Evolutionary conservation across 2,113 vertebrate species (phyloP).

Genomic region (Zapus hudsonius): DNA sequence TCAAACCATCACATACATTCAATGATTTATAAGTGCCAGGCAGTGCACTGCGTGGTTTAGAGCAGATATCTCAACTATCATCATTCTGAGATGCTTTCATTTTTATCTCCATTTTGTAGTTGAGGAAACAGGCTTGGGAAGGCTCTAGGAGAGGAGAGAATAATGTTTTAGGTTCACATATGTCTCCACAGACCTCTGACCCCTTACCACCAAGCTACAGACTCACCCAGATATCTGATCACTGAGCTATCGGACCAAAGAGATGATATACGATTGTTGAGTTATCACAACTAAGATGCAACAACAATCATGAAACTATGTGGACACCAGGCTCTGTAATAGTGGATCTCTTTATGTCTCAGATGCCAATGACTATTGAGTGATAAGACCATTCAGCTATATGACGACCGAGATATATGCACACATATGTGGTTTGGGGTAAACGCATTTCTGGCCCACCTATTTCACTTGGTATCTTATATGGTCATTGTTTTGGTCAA

Average conservation of each 20-base stretch:
- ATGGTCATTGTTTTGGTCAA: neutral
- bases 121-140: slow-evolving; percentile 29
- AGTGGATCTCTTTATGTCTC: neutral
- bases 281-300: too few relatives aligned
- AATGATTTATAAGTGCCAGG: neutral
- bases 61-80: neutral
- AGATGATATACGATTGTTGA: neutral
- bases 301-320: neutral
- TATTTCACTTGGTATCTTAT: neutral
- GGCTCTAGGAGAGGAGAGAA: neutral
- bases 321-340: neutral
- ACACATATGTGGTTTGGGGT: neutral
- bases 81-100: neutral
- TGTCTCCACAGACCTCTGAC: neutral
- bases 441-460: neutral
- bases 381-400: neutral
- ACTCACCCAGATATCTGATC: neutral
- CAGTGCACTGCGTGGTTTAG: neutral
- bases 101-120: slow-evolving; percentile 23
- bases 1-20: neutral
- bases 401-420: neutral
- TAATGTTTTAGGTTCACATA: neutral
- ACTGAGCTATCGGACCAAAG: neutral
- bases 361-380: neutral
- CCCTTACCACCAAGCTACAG: neutral